Base-by-base conservation (phyloP, 2,888 invertebrate genomes). In the Thecocarcelia acutangulata region DNA sequence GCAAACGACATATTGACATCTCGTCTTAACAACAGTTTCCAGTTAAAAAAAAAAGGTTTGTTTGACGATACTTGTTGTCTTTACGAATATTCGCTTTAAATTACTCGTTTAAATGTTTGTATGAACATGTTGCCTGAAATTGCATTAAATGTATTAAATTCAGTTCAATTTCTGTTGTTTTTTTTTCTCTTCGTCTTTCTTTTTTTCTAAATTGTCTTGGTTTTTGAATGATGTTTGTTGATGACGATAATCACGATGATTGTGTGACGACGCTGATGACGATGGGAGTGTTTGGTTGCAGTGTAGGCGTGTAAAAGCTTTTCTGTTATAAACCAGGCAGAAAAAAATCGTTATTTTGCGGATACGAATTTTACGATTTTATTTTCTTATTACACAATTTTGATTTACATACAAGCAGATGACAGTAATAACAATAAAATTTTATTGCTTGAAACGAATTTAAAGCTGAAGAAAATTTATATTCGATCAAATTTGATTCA, bases 221-320 rank as follows among this genome's bases (percentile, higher is more conserved):
- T 5, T 52, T 63, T 44, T n/a, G 3, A 59, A 61, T 64, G 48
- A 37, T 56, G 56, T 12, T 68, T 56, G 56, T 12, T 68, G 48
- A 40, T 50, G 68, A 61, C 66, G 48, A 50, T 72, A 19, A 78
- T 72, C 42, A 66, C 48, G 54, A 44, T n/a, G 24, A 68, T 68
- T 54, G 54, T 61, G 37, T 52, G 64, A 66, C 59, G 33, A 66
- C 44, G 40, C 46, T 77, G 42, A 52, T 79, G 52, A 28, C 66
- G 59, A 48, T 61, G 58, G 44, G 78, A 66, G 78, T 79, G 78
- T 59, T 66, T 48, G 5, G 13, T 15, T 54, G 40, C 17, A 21
- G 50, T 48, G 78, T 66, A 66, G 78, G 78, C 59, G 73, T 73
- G 52, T 66, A 44, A 66, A 78, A 52, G 52, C 46, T 54, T 64